Evolutionary conservation across 2,113 vertebrate genomes (phyloP).

Genomic region (Ia io): DNA sequence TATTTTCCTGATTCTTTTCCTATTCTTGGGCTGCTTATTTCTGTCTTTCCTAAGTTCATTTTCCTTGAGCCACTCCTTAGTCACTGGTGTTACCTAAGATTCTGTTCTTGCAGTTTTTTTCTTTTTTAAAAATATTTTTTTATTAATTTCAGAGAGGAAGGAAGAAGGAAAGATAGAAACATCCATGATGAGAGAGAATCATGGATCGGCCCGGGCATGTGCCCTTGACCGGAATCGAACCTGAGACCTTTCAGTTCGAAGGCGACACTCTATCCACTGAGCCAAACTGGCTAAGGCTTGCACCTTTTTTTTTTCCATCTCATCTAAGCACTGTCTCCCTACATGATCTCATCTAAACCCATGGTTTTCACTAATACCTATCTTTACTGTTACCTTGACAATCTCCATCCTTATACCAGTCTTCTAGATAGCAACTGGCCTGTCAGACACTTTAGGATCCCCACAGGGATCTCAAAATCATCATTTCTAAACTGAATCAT

Average conservation of each 20-base stretch:
- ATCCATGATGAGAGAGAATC: background rate
- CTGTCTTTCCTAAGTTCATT: background rate
- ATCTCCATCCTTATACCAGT: background rate
- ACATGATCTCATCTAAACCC: background rate
- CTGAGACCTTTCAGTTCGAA: too few species aligned
- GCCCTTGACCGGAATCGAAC: too few species aligned
- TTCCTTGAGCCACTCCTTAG: constrained; percentile 10
- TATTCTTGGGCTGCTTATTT: background rate
- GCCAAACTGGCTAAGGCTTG: too few species aligned
- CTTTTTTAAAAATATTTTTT: too few species aligned
- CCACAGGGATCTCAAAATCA: constrained; percentile 10
- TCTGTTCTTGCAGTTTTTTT: background rate
- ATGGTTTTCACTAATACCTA: constrained; percentile 17
- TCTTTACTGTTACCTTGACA: background rate
- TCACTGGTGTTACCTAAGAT: background rate
- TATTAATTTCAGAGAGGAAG: too few species aligned
- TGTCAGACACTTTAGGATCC: background rate
- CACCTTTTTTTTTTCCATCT: background rate
- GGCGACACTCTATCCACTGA: too few species aligned
- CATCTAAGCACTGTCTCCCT: constrained; percentile 14
- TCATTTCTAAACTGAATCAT: background rate
- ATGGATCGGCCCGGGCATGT: too few species aligned
- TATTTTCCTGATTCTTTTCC: background rate
- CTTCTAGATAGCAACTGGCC: background rate
- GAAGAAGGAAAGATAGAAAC: too few species aligned